Conservation (phyloP, 2,797 vertebrate genomes). For the Aldrovandia affinis region DNA sequence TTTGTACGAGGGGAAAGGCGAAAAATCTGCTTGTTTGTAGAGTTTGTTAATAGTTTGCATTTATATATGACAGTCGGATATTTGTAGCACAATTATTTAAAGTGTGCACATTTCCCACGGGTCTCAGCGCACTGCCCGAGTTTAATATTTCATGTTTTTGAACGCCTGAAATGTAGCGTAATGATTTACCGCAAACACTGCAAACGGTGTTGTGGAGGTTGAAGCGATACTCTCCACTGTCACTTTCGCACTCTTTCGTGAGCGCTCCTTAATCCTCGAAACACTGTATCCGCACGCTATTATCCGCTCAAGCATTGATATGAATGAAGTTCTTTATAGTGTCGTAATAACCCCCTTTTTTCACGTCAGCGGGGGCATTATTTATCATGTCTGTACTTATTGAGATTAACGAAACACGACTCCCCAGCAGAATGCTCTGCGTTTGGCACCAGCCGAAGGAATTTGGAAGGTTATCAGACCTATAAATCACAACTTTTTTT, state of each 20-base stretch:
- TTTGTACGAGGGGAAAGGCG: background rate
- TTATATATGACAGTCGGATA: conserved; percentile 1
- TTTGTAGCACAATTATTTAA: conserved; percentile 2
- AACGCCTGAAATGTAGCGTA: conserved; percentile 51
- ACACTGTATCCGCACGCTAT: conserved; percentile 61
- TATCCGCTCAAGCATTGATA: conserved; percentile 68
- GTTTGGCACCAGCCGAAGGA: conserved; percentile 64
- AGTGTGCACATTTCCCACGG: conserved; percentile 7
- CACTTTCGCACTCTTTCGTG: conserved; percentile 35
- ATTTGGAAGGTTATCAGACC: conserved; percentile 76
- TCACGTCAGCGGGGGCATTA: conserved; percentile 62
- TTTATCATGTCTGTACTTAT: conserved; percentile 70
- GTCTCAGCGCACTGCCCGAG: conserved; percentile 45
- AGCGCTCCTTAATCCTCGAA: conserved; percentile 60
- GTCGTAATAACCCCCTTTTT: conserved; percentile 73
- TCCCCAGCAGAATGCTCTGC: conserved; percentile 64
- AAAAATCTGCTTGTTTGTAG: conserved; percentile 17
- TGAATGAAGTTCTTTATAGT: conserved; percentile 68
- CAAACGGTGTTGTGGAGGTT: conserved; percentile 45
- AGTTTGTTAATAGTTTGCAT: background rate
- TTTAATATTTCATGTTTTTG: conserved; percentile 56
- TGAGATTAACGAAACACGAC: conserved; percentile 75
- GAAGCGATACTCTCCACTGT: conserved; percentile 60
- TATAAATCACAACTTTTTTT: conserved; percentile 66
- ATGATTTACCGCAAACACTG: conserved; percentile 58